Base-by-base conservation (phyloP, 1,140 invertebrate species). In the Drosophila ercepeae region DNA sequence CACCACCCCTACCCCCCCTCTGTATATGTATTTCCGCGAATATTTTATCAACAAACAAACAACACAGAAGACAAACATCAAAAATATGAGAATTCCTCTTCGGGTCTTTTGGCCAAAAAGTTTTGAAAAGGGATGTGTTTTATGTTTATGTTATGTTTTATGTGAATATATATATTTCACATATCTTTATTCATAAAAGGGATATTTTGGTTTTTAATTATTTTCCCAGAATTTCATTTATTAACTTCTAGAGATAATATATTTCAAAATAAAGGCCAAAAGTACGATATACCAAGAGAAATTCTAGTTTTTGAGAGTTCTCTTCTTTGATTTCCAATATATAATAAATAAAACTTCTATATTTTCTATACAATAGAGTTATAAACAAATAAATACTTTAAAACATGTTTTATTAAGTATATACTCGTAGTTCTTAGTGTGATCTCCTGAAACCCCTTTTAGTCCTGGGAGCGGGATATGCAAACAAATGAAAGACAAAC, bases 41-140 rank as follows among this genome's bases (percentile, higher is more conserved):
- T 18, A 64, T 29, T 75, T 36, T 65, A 51, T 50, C 57, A 76
- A 61, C 70, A 72, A 61, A 61, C 70, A 72, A 61, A 39, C 36
- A 39, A 5, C n/a, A 39, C 36, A 7, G 44, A 82, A 78, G 59
- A 78, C 51, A 82, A 82, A 82, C 79, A 71, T 67, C 54, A 48
- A 67, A 78, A 82, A 82, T 64, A 82, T 70, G 68, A 69, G 46
- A 19, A 16, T 19, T 51, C n/a, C 39, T 16, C 13, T 13, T 4
- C 13, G 29, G 29, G 34, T 29, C 59, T 25, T 18, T 18, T 21
- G 2, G 25, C 18, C 25, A 23, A 67, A 32, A 32, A 32, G 29
- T 32, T 32, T 11, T 32, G 29, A 32, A 32, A 32, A 4, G 29
- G 29, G 9, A n/a, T n/a, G 3, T 3, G 29, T 32, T 32, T 7